Evolutionary conservation across 1,140 invertebrate species (phyloP), one percentile per base, ranked within the genome.

Genomic region (Lepidurus apus): DNA sequence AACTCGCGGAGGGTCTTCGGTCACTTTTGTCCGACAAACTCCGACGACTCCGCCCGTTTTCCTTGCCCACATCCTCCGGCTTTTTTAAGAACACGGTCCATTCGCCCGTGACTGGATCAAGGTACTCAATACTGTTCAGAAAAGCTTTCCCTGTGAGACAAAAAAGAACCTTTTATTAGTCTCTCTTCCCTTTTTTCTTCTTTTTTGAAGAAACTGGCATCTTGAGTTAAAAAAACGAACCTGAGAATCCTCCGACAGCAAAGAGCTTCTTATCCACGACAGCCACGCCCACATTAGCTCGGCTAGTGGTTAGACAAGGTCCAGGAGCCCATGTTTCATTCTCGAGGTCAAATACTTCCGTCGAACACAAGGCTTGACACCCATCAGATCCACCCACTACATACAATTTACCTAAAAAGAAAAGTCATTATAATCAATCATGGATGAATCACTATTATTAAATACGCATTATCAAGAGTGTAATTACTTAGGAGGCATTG

Each of bases 41-140:
- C 2, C 53, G 53, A 65, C 53, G 53, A 65, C 17, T 17, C 6
- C 53, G 53, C 21, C 53, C 53, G 5, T 21, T 21, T 65, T 65
- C 53, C 8, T 65, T 65, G 1, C 17, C 43, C 43, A 53, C 74
- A 34, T 24, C 65, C 42, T 79, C 74, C 26, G 74, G 13, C 13
- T 74, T 10, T 73, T 82, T 81, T 79, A 84, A 85, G 81, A 92
- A 91, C 26, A 88, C 89, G 17, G 91, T 93, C 91, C 91, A 93
- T 82, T 92, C 91, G 81, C 91, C 89, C 75, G 89, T 89, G 45
- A 89, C 87, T 47, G 86, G 85, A 82, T 92, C 91, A 77, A 94
- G 84, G 82, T 90, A 93, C 86, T 95, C 93, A 75, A 94, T 90
- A n/a, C 91, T 93, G 82, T 92, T 92, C 34, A 95, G 86, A 86